Evolutionary conservation across 2,888 invertebrate genomes (phyloP).

Genomic region (Synanthedon andrenaeformis): DNA sequence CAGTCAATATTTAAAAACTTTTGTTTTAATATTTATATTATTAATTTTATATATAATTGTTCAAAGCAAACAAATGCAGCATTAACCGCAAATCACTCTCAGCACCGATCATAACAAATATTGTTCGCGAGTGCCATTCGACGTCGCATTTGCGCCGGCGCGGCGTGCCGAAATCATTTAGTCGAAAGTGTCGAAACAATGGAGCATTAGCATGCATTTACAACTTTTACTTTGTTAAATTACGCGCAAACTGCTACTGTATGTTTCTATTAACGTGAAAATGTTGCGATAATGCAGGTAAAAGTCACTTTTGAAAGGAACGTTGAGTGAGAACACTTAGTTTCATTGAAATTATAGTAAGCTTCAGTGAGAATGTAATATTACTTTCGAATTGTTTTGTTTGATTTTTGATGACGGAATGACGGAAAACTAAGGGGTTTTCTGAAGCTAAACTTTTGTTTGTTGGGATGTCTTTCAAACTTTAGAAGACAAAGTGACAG

Average conservation of each 20-base stretch:
- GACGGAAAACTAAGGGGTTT: too few relatives aligned
- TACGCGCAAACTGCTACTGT: conserved; percentile 28
- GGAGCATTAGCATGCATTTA: conserved; percentile 44
- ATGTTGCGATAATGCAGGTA: neutral
- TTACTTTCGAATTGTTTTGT: too few relatives aligned
- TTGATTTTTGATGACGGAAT: too few relatives aligned
- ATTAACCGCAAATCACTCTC: conserved; percentile 1
- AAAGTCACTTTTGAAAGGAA: conserved; percentile 23
- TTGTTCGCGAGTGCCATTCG: conserved; percentile 15
- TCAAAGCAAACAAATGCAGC: neutral
- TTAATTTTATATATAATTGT: neutral
- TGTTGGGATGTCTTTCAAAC: too few relatives aligned
- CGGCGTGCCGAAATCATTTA: conserved; percentile 28
- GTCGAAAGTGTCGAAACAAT: conserved; percentile 37
- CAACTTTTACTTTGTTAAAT: conserved; percentile 44
- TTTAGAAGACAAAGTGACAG: too few relatives aligned
- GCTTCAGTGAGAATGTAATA: too few relatives aligned
- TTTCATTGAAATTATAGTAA: too few relatives aligned
- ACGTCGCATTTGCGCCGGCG: conserved; percentile 25
- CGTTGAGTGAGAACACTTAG: conserved; percentile 16
- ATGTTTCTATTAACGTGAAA: conserved; percentile 7
- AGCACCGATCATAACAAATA: conserved; percentile 1
- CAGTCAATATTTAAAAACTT: too few relatives aligned
- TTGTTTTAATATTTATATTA: neutral
- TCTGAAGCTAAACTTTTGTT: too few relatives aligned